Percentiles rank a stretch among this genome's conserved stretches.
These are phyloP conservation scores for Chrysodeixis includens DNA, from an alignment of 2,888 invertebrate species.

Conservation along the genomic window DNA sequence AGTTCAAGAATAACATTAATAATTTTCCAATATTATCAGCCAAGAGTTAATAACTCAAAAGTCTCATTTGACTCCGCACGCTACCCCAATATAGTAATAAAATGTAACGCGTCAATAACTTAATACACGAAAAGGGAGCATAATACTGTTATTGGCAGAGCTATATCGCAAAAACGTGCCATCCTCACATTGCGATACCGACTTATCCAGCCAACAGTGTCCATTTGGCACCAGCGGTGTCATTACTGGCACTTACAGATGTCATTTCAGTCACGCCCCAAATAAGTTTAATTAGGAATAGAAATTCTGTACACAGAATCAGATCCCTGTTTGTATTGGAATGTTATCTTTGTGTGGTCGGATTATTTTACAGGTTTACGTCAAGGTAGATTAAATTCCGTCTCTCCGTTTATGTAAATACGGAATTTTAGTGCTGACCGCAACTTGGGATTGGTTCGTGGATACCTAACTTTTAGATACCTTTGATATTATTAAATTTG, in stretches of 20 bases:
- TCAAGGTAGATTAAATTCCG: slow-evolving; percentile 53
- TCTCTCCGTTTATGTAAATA: slow-evolving; percentile 50
- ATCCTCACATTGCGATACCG: slow-evolving; percentile 25
- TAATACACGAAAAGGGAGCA: slow-evolving; percentile 6
- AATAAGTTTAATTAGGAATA: slow-evolving; percentile 72
- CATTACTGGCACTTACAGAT: slow-evolving; percentile 63
- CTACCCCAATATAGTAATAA: slow-evolving; percentile 14
- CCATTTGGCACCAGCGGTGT: slow-evolving; percentile 66
- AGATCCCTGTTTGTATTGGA: slow-evolving; percentile 44
- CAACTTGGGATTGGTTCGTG: slow-evolving; percentile 28
- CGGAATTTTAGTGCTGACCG: slow-evolving; percentile 33
- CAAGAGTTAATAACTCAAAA: not conserved
- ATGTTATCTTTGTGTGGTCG: slow-evolving; percentile 43
- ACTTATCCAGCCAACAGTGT: slow-evolving; percentile 60
- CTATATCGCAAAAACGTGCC: slow-evolving; percentile 49
- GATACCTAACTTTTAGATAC: slow-evolving; percentile 14
- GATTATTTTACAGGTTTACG: slow-evolving; percentile 34
- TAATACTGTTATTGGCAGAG: slow-evolving; percentile 38
- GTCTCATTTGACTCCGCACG: slow-evolving; percentile 1
- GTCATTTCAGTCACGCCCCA: slow-evolving; percentile 66
- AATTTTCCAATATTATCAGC: not conserved
- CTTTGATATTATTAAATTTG: not conserved
- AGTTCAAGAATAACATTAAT: not conserved
- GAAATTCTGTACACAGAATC: slow-evolving; percentile 59
- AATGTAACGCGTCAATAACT: slow-evolving; percentile 24